Conservation (phyloP, 2,888 invertebrate genomes). For the Uloborus plumipes region DNA sequence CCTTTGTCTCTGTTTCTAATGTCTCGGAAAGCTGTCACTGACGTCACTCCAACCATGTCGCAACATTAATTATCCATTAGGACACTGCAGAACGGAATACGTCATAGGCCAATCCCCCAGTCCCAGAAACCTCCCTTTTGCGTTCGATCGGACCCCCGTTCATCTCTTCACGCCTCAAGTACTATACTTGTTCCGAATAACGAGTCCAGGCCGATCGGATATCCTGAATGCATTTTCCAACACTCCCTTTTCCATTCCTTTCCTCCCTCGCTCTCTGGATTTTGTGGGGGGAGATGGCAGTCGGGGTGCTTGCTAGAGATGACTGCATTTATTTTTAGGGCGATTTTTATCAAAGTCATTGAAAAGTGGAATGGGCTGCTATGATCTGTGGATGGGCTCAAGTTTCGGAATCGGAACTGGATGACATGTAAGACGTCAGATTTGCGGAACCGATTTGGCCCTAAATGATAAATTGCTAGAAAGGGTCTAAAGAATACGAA, state of each 20-base stretch:
- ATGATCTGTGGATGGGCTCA: slow-evolving; percentile 8
- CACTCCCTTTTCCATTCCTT: slow-evolving; percentile 13
- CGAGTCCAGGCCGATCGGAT: slow-evolving; percentile 51
- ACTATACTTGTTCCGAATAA: slow-evolving; percentile 55
- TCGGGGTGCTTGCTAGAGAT: slow-evolving; percentile 22
- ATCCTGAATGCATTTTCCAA: slow-evolving; percentile 56
- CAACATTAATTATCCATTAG: slow-evolving; percentile 64
- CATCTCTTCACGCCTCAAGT: slow-evolving; percentile 50
- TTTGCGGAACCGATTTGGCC: no score
- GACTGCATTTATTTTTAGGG: slow-evolving; percentile 44
- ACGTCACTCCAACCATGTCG: slow-evolving; percentile 54
- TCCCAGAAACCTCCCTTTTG: slow-evolving; percentile 35
- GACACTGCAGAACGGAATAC: slow-evolving; percentile 50
- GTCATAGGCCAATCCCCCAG: slow-evolving; percentile 44
- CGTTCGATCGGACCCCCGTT: slow-evolving; percentile 42
- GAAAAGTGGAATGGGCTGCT: slow-evolving; percentile 10
- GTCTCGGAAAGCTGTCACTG: slow-evolving; percentile 45
- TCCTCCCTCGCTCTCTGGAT: slow-evolving; percentile 4
- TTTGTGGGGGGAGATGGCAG: background rate
- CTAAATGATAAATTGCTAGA: no score
- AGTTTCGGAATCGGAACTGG: slow-evolving; percentile 12
- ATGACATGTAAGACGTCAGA: slow-evolving; percentile 8
- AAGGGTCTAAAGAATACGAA: no score
- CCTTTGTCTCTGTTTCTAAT: slow-evolving; percentile 47
- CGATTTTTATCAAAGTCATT: slow-evolving; percentile 38